phyloP scores from a whole-genome alignment of 2,113 vertebrate species.

The Vulpes ferrilata region DNA sequence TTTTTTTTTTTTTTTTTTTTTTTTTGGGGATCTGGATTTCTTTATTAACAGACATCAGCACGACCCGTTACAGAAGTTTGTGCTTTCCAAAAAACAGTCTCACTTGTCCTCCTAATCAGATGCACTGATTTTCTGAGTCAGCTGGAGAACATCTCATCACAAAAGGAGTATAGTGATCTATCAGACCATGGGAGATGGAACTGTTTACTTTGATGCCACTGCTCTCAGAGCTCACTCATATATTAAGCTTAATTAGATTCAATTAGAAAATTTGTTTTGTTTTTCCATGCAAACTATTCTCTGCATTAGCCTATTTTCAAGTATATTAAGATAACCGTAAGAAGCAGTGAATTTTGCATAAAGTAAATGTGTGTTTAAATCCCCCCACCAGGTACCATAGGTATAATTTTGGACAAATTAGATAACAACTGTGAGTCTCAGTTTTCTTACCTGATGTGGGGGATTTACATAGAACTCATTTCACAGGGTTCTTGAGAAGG shows the following conservation, averaged over 20 bases:
- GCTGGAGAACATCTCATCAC: background rate
- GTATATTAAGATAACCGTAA: background rate
- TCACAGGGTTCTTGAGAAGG: background rate
- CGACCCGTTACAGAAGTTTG: too few relatives aligned
- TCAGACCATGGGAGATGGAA: background rate
- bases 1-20: too few relatives aligned
- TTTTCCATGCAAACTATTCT: background rate
- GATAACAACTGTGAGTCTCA: background rate
- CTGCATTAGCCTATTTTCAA: slow-evolving; percentile 40
- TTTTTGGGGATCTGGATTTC: too few relatives aligned
- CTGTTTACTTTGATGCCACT: background rate
- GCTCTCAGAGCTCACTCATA: background rate
- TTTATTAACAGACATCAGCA: too few relatives aligned
- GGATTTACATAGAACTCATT: background rate
- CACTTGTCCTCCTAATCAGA: background rate
- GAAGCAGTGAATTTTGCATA: background rate
- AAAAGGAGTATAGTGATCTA: background rate
- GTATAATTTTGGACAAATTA: background rate
- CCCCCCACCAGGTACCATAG: background rate
- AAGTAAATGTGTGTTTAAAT: slow-evolving; percentile 27
- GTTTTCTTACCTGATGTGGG: slow-evolving; percentile 21
- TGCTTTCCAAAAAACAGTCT: too few relatives aligned
- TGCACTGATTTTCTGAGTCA: background rate
- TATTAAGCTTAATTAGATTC: background rate
- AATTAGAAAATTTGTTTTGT: background rate